Base-by-base conservation (phyloP, 2,888 invertebrate species). In the Agonopterix subpropinquella region DNA sequence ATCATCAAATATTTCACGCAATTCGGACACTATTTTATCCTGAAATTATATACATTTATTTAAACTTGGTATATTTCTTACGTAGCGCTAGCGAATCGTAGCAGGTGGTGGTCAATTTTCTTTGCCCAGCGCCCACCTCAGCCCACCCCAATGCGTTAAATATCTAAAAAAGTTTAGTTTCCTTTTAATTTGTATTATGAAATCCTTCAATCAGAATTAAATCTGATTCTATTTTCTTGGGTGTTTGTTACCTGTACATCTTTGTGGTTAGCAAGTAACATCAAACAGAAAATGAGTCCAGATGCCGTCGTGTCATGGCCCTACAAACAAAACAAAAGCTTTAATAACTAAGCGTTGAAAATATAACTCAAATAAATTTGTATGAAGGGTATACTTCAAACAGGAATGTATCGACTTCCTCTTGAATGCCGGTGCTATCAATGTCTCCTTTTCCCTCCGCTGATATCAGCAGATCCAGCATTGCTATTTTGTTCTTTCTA, bases 381-480 rank as follows among this genome's bases (percentile, higher is more conserved):
- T 28, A 28, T 10, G 4, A 39, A 42, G 11, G 42, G 11, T 28
- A 42, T 65, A 86, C 91, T 70, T 90, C 91, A 67, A 91, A 91
- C 90, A 91, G 91, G 56, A 92, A 92, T 0, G 92, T 92, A 51
- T 92, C 91, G 1, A 92, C 92, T 70, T 91, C 91, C 62, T 91
- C 90, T 52, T 89, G 81, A 44, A 91, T 90, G 11, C 90, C 91
- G 45, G 64, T 63, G 50, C 82, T 78, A 55, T 89, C 82, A 35
- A 90, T 89, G 10, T 71, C 59, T 1, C 82, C 86, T 1, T 86
- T 73, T 36, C 70, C 67, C 55, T 90, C 84, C 1, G 89, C 89
- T 3, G 69, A 66, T 36, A 91, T 61, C 9, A 91, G 61, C 8
- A 90, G 75, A 64, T 91, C 52, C 36, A 53, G 35, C 52, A 53